phyloP scores from a whole-genome alignment of 2,888 invertebrate species.

The Proisotoma minuta region DNA sequence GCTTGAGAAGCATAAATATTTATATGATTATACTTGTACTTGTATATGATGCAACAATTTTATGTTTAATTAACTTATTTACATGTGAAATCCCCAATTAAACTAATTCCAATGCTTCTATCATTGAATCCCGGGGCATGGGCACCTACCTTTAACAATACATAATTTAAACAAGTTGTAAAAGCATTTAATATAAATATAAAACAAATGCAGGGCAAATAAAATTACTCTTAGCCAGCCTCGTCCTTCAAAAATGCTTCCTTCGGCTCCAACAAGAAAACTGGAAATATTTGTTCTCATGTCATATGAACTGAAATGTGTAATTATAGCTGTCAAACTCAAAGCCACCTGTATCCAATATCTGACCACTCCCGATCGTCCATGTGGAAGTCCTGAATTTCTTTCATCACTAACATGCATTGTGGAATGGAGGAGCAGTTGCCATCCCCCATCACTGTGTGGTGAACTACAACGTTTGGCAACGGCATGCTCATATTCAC shows the following conservation, averaged over 20 bases:
- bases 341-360: conserved; percentile 58
- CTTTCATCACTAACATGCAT: conserved; percentile 60
- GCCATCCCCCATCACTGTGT: conserved; percentile 50
- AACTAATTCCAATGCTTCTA: conserved; percentile 64
- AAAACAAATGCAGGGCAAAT: too few relatives aligned
- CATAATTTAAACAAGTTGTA: conserved; percentile 65
- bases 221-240: conserved; percentile 54
- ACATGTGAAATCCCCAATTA: conserved; percentile 71
- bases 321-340: background rate
- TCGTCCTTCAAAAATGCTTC: conserved; percentile 57
- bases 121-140: conserved; percentile 66
- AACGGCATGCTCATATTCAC: conserved; percentile 56
- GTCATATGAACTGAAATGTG: too few relatives aligned
- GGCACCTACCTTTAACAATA: too few relatives aligned
- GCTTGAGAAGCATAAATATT: conserved; percentile 52
- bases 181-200: too few relatives aligned
- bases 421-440: conserved; percentile 62
- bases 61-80: conserved; percentile 49
- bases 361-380: conserved; percentile 54
- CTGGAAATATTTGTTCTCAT: conserved; percentile 50
- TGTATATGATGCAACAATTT: background rate
- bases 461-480: conserved; percentile 64
- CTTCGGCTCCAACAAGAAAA: conserved; percentile 66
- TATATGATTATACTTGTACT: background rate
- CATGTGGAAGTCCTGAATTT: conserved; percentile 65